These are phyloP conservation scores for Drosophila algonquin DNA, from an alignment of 2,888 invertebrate genomes.

Conservation along the genomic window DNA sequence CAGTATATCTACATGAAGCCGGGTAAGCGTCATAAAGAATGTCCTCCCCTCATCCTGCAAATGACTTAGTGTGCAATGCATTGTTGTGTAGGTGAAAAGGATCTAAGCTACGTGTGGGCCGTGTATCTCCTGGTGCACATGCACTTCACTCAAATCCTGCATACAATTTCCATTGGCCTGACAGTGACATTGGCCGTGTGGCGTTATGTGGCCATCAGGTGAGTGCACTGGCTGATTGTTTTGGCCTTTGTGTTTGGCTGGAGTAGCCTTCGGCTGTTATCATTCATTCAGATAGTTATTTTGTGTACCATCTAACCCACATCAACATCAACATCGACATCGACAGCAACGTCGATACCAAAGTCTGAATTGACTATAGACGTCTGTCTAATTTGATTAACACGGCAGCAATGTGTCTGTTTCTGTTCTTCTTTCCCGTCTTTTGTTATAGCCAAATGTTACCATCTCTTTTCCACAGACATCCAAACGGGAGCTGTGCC, in stretches of 20 bases:
- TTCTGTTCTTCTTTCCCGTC: conserved; percentile 44
- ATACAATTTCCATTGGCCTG: conserved; percentile 96
- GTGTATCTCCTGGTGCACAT: conserved; percentile 94
- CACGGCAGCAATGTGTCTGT: conserved; percentile 55
- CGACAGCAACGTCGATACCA: neutral
- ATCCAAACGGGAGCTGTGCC: conserved; percentile 90
- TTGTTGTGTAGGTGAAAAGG: conserved; percentile 89
- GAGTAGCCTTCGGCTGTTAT: neutral
- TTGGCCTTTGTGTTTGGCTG: neutral
- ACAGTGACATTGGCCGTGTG: conserved; percentile 96
- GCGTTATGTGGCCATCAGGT: conserved; percentile 94
- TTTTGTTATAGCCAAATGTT: conserved; percentile 68
- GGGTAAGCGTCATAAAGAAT: conserved; percentile 81
- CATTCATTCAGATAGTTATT: neutral
- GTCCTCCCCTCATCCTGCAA: neutral
- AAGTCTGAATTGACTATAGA: neutral
- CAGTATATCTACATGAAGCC: conserved; percentile 87
- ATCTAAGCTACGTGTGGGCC: conserved; percentile 93
- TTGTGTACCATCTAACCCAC: neutral
- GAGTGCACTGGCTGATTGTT: conserved; percentile 78
- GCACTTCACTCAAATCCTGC: conserved; percentile 93
- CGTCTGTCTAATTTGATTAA: conserved; percentile 56
- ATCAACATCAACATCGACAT: neutral
- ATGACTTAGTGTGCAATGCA: neutral
- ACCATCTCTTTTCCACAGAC: conserved; percentile 85